These are phyloP conservation scores for Malurus splendens DNA, from an alignment of 2,797 vertebrate species.

Conservation along the genomic window DNA sequence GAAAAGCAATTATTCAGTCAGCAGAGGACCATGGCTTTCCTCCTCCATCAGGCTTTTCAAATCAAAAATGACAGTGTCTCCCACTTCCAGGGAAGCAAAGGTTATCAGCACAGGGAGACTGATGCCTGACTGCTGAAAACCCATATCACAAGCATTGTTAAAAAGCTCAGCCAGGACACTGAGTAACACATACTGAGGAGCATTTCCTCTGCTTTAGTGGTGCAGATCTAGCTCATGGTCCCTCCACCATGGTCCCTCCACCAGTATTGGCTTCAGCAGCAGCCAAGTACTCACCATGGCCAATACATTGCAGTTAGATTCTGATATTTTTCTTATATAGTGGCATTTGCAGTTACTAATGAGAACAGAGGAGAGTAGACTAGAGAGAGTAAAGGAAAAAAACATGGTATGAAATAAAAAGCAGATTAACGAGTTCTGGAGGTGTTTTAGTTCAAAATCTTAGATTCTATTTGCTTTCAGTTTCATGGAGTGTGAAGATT, in stretches of 20 bases:
- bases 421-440: background rate
- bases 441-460: background rate
- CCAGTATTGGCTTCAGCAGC: background rate
- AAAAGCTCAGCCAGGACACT: slow-evolving; percentile 79
- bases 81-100: slow-evolving; percentile 64
- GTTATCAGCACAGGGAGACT: slow-evolving; percentile 61
- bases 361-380: background rate
- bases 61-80: slow-evolving; percentile 77
- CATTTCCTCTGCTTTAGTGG: background rate
- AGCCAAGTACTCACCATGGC: background rate
- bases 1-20: slow-evolving; percentile 67
- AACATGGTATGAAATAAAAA: background rate
- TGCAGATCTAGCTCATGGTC: background rate
- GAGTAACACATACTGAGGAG: slow-evolving; percentile 38
- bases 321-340: background rate
- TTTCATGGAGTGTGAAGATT: background rate
- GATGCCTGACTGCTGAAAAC: slow-evolving; percentile 77
- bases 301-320: background rate
- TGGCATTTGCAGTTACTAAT: background rate
- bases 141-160: slow-evolving; percentile 77
- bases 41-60: slow-evolving; percentile 78
- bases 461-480: background rate
- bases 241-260: too few species aligned
- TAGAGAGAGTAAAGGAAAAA: background rate
- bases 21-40: slow-evolving; percentile 68